Percentiles rank a stretch among this genome's conserved stretches.
Conservation (phyloP, 2,797 vertebrate genomes). For the Xiphorhynchus erythropygius region DNA sequence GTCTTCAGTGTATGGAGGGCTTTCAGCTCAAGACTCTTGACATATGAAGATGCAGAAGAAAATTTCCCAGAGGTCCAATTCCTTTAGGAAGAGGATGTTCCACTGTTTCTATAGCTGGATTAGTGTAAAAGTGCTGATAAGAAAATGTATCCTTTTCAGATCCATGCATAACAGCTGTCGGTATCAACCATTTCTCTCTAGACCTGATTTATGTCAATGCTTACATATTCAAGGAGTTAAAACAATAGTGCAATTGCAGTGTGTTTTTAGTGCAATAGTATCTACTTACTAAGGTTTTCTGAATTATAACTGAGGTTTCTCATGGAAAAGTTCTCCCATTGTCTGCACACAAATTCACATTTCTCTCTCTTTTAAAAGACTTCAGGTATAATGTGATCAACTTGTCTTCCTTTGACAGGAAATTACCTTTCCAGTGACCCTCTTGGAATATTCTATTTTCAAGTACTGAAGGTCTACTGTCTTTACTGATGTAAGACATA, state of each 20-base stretch:
- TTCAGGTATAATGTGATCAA: not conserved
- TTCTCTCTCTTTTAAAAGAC: not conserved
- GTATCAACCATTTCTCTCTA: not conserved
- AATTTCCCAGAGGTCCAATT: not conserved
- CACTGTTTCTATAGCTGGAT: not conserved
- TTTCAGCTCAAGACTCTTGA: not conserved
- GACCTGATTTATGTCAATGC: not conserved
- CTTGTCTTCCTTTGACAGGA: not conserved
- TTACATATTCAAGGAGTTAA: not conserved
- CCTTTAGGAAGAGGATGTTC: not conserved
- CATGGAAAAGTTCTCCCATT: not conserved
- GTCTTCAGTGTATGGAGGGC: not conserved
- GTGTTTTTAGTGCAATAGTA: not conserved
- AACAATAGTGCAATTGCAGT: not conserved
- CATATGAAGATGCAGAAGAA: not conserved
- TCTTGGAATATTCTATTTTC: not conserved
- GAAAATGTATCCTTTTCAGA: not conserved
- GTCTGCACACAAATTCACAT: not conserved
- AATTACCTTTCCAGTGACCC: not conserved
- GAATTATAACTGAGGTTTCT: not conserved
- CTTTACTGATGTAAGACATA: not conserved
- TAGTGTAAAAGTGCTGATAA: not conserved
- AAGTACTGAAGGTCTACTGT: not conserved
- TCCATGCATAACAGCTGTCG: not conserved
- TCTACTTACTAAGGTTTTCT: not conserved